Base-by-base conservation (phyloP, 2,888 invertebrate genomes). In the Epinotia ramella region DNA sequence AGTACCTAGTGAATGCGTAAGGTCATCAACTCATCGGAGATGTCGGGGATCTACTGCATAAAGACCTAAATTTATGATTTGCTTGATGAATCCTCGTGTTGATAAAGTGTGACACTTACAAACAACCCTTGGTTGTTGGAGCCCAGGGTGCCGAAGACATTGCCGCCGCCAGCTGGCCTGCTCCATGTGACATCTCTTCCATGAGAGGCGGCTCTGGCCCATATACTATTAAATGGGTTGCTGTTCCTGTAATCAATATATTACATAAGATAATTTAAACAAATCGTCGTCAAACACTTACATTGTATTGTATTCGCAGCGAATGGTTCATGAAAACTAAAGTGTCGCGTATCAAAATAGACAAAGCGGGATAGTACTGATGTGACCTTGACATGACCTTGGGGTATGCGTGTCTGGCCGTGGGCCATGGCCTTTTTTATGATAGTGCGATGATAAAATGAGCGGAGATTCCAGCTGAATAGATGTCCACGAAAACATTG, bases 121-220 rank as follows among this genome's bases (percentile, higher is more conserved):
- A 77, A 80, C 33, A 82, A 68, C 13, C 78, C 79, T 9, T 78
- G 77, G 1, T 80, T 76, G 13, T 65, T 78, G n/a, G 70, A 70
- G 12, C 82, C 80, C 11, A 81, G 68, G 18, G 81, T 80, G 9
- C 80, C 80, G 16, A 79, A 81, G 9, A 81, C 73, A 9, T 80
- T 80, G 64, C 80, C 81, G 20, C 76, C 60, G 11, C 79, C 80
- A 16, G 74, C 78, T 74, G 67, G 70, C 67, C 77, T 81, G 57
- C 81, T 74, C 82, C 86, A 87, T 0, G 79, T 80, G 3, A 87
- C 18, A n/a, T 85, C 84, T 11, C n/a, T 66, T 5, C 53, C 28
- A 16, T 24, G 28, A 53, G 7, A 49, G 5, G 53, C 13, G 9
- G 66, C 49, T 5, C 66, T 66, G 12, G 53, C 53, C 66, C 66